phyloP scores from a whole-genome alignment of 2,113 vertebrate genomes.

The Bos taurus region DNA sequence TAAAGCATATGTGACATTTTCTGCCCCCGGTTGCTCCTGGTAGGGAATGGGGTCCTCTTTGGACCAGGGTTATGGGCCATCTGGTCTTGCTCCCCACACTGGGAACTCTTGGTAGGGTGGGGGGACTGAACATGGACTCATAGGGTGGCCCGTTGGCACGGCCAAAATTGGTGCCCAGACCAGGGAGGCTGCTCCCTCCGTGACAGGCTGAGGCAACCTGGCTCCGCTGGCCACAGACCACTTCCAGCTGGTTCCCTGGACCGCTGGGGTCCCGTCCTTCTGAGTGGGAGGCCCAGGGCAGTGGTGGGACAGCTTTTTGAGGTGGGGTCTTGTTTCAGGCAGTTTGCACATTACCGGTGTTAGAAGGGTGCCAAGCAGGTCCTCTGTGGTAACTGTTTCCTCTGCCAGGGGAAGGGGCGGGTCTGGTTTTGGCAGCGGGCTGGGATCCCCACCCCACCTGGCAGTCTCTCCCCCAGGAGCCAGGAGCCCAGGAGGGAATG shows the following conservation, averaged over 20 bases:
- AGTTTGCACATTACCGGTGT: background rate
- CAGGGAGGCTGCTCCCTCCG: accelerated
- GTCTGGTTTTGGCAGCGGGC: background rate
- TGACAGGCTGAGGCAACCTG: background rate
- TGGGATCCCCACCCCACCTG: background rate
- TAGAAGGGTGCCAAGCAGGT: background rate
- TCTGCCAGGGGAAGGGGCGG: accelerated
- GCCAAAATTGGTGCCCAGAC: background rate
- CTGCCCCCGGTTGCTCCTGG: background rate
- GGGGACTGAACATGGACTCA: accelerated
- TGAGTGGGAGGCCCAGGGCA: background rate
- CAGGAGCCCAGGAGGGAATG: background rate
- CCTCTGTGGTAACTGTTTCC: background rate
- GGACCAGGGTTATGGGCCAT: background rate
- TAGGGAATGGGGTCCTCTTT: background rate
- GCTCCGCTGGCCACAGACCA: background rate
- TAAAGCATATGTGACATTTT: background rate
- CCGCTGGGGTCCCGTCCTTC: background rate
- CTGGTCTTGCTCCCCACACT: accelerated
- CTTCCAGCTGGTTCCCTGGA: accelerated
- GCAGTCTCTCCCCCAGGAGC: background rate
- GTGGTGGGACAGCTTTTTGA: background rate
- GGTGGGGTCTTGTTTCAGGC: background rate
- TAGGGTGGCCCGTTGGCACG: accelerated
- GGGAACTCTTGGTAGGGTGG: background rate